Conservation (phyloP, 2,113 vertebrate genomes). For the Miniopterus natalensis region DNA sequence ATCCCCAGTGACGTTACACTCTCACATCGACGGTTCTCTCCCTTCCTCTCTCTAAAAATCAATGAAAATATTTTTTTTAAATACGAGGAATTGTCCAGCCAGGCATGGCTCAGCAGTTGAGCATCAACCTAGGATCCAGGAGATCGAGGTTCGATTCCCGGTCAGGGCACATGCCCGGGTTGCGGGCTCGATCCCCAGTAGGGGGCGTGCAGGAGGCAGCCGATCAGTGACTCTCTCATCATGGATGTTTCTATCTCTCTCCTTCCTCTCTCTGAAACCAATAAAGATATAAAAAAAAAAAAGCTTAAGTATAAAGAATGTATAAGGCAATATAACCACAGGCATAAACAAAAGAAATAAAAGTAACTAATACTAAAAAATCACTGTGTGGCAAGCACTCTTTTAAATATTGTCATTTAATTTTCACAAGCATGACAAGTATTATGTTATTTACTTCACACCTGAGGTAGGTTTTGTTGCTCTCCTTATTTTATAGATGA, state of each 20-base stretch:
- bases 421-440: neutral
- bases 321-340: neutral
- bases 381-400: neutral
- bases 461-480: neutral
- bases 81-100: too few species aligned
- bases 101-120: neutral
- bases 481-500: neutral
- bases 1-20: too few species aligned
- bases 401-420: neutral
- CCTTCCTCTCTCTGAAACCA: neutral
- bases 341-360: slow-evolving; percentile 3
- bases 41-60: too few species aligned
- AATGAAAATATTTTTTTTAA: too few species aligned
- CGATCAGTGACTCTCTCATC: neutral
- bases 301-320: neutral
- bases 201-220: neutral
- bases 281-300: neutral
- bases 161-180: neutral
- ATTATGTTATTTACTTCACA: neutral
- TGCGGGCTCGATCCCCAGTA: neutral
- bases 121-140: neutral
- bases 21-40: too few species aligned
- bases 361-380: neutral
- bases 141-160: neutral
- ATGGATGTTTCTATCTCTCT: neutral